These are phyloP conservation scores for Eptatretus atami DNA, from an alignment of 2,797 vertebrate genomes.

Conservation along the genomic window DNA sequence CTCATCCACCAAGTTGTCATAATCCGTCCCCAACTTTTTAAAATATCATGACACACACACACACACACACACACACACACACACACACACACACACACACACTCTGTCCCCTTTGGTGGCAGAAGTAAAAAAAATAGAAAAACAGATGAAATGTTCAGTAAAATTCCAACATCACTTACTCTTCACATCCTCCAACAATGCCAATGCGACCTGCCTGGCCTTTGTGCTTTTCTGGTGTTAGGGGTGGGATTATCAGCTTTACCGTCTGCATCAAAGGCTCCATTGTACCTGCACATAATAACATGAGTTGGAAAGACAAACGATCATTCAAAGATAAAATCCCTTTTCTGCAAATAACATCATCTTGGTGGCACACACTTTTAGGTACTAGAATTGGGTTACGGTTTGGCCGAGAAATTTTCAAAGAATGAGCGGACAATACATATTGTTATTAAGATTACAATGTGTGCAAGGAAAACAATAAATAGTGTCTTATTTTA, in stretches of 20 bases:
- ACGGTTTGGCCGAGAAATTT: background rate
- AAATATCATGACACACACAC: too few species aligned
- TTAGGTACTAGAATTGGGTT: background rate
- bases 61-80: too few species aligned
- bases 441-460: too few species aligned
- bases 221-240: slow-evolving; percentile 55
- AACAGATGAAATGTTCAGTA: background rate
- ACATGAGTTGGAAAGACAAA: background rate
- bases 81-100: too few species aligned
- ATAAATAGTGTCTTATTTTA: background rate
- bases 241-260: slow-evolving; percentile 39
- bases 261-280: slow-evolving; percentile 35
- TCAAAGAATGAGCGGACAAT: too few species aligned
- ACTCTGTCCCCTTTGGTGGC: too few species aligned
- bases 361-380: background rate
- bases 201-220: slow-evolving; percentile 76
- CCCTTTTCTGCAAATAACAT: background rate
- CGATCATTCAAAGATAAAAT: background rate
- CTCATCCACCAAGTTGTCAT: too few species aligned
- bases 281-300: slow-evolving; percentile 24
- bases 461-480: background rate
- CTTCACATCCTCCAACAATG: slow-evolving; percentile 63
- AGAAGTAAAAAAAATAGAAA: too few species aligned
- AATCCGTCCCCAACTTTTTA: too few species aligned
- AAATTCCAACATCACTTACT: slow-evolving; percentile 25